Base-by-base conservation (phyloP, 1,140 invertebrate genomes). In the Drosophila repletoides region DNA sequence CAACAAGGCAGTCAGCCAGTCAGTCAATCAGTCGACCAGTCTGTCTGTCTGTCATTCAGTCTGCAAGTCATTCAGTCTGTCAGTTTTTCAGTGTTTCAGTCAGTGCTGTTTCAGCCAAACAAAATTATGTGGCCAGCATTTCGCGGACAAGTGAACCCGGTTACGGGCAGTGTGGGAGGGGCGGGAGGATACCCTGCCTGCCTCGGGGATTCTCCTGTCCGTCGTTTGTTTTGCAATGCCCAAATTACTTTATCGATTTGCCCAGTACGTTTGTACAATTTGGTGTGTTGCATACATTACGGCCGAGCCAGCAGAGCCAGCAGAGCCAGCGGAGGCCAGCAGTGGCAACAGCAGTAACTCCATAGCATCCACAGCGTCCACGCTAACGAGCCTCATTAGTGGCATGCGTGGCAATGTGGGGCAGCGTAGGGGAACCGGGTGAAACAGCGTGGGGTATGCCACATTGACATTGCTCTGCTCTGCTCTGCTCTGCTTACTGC, bases 201-300 rank as follows among this genome's bases (percentile, higher is more conserved):
- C 2, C 9, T 14, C 17, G 19, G 7, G 17, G 7, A 21, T 7
- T 14, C 43, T 15, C 43, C 17, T 58, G 51, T 29, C 31, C 49
- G 70, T 73, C 70, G 72, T 43, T 63, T 76, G 77, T 72, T 38
- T 61, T 76, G 70, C 70, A 58, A 71, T 84, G 80, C 56, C 71
- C 80, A 86, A 86, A 86, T 86, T 86, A 86, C 80, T 86, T 86
- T 86, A 86, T 86, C 80, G 80, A 86, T 86, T 86, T 80, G 80
- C 61, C 67, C 69, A 68, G 56, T 84, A 72, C 80, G 76, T 72
- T 87, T 72, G 80, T 72, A 80, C 80, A 84, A 75, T 86, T 79
- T 67, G 80, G 71, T 59, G 74, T 86, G 63, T 72, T 86, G 80
- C 80, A 86, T 86, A 79, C 80, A 84, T 84, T 80, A 86, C 48